Conservation (phyloP, 2,113 vertebrate species). For the Halichoeres trimaculatus region DNA sequence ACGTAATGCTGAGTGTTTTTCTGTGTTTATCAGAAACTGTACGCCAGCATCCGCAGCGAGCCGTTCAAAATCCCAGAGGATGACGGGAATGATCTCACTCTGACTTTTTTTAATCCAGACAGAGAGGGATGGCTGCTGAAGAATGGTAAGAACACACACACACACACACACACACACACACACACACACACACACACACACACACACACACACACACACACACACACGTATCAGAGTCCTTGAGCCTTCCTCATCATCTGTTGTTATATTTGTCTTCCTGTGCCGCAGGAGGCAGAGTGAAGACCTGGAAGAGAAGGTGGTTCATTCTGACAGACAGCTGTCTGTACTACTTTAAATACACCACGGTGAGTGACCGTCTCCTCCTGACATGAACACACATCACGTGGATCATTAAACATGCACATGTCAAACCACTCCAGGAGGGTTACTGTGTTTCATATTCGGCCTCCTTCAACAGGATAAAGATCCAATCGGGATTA, state of each 20-base stretch:
- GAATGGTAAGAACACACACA: conserved; percentile 81
- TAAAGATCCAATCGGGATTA: conserved; percentile 95
- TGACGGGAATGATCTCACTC: conserved; percentile 92
- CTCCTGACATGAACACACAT: background rate
- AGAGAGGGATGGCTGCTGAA: conserved; percentile 96
- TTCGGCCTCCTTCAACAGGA: conserved; percentile 83
- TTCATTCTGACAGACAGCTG: conserved; percentile 86
- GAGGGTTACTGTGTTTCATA: no score
- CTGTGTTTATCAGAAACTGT: conserved; percentile 83
- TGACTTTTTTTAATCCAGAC: conserved; percentile 96
- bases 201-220: no score
- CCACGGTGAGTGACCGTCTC: conserved; percentile 63
- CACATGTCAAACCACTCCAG: background rate
- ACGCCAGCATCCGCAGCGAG: conserved; percentile 93
- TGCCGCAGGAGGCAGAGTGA: conserved; percentile 79
- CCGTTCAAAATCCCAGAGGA: conserved; percentile 96
- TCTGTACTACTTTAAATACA: conserved; percentile 84
- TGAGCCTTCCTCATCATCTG: background rate
- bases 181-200: no score
- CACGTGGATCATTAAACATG: background rate
- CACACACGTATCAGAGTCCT: background rate
- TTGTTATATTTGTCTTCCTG: background rate
- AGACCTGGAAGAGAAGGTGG: conserved; percentile 86
- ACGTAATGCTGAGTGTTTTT: background rate
- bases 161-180: background rate